Conservation (phyloP, 2,888 invertebrate species). For the Tetragonisca angustula region DNA sequence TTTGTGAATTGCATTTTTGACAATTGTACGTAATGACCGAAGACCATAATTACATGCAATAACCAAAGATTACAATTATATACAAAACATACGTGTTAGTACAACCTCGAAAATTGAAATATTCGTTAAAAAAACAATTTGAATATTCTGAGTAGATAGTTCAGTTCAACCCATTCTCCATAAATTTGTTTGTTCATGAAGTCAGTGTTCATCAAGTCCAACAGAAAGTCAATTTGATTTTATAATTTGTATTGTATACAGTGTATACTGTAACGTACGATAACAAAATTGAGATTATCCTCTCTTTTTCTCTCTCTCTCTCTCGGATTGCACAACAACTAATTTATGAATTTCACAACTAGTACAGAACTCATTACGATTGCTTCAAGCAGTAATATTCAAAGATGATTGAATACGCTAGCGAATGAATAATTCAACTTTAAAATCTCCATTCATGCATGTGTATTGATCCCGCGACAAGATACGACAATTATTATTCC, state of each 20-base stretch:
- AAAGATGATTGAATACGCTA: neutral
- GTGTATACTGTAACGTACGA: neutral
- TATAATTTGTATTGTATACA: neutral
- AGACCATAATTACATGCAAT: too few species aligned
- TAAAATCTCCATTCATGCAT: neutral
- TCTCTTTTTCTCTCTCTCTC: too few species aligned
- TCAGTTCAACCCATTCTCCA: too few species aligned
- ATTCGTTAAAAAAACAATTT: too few species aligned
- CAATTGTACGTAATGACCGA: too few species aligned
- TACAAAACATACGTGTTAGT: too few species aligned
- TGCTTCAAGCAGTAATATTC: neutral
- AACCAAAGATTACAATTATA: too few species aligned
- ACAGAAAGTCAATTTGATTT: neutral
- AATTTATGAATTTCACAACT: neutral
- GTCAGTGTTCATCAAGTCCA: too few species aligned
- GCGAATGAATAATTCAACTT: neutral
- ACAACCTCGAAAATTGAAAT: too few species aligned
- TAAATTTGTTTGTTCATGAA: too few species aligned
- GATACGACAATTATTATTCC: neutral
- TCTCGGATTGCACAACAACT: neutral
- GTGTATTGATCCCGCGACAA: neutral
- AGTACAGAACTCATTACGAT: neutral
- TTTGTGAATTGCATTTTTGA: too few species aligned
- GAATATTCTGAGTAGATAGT: too few species aligned
- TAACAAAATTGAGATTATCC: neutral